Evolutionary conservation across 1,140 invertebrate genomes (phyloP), one percentile per base, ranked within the genome.

Genomic region (Trichomalopsis sarcophagae): DNA sequence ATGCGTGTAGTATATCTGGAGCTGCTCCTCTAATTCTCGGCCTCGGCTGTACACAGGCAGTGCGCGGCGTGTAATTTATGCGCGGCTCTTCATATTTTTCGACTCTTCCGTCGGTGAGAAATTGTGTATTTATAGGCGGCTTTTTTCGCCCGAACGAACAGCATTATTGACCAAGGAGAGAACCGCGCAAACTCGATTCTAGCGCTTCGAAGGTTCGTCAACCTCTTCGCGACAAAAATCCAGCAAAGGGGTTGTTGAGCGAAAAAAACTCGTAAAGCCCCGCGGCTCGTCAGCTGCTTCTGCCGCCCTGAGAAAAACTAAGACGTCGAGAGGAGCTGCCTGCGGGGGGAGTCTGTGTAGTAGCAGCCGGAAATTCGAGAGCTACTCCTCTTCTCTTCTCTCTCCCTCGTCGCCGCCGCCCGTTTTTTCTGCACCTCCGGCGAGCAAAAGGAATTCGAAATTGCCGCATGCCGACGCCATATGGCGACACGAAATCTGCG

Each of bases 381-480:
- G 76, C 23, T 69, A n/a, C 68, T 44, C 75, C 80, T 82, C 73
- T 17, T 68, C 68, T 68, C n/a, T 62, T 55, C 14, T 68, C 17
- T 80, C 33, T 9, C 36, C 10, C 21, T 27, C 27, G 33, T 36
- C 13, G 21, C 10, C 62, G n/a, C 27, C 27, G 55, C 30, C n/a
- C 1, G 23, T 78, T 23, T 30, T 44, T 33, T 36, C 5, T 14
- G 23, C 11, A 62, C 55, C 50, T 30, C 23, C 9, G 23, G 6
- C 13, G 40, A 14, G 17, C 44, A 44, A 81, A 83, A 86, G 84
- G 80, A 84, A 66, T 86, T 88, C 47, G 50, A 86, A 87, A 62
- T 88, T 87, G 84, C 81, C 83, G 66, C 85, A 88, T 87, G 87
- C 84, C 85, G 77, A 30, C 74, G 75, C 83, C 87, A 88, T 87